Base-by-base conservation (phyloP, 2,888 invertebrate genomes). In the Archaeoteleia sp. region DNA sequence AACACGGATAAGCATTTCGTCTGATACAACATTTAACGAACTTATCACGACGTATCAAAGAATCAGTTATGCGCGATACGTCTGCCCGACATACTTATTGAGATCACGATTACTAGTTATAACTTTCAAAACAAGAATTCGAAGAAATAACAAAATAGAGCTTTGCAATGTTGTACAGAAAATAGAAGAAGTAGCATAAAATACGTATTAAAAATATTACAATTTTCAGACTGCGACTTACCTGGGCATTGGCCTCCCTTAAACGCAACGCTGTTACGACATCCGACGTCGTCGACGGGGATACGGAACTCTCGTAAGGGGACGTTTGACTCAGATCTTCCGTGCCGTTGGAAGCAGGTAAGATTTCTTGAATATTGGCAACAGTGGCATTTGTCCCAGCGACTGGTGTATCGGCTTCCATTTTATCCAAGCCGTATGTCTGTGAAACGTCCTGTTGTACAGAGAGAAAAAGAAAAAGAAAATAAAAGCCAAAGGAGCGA, bases 351-450 rank as follows among this genome's bases (percentile, higher is more conserved):
- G 51, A 63, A 29, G 53, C 54, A 15, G 54, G 58, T 37, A 67
- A 51, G 35, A 49, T 43, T 43, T 66, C 60, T 42, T 45, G 61
- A 39, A 42, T 57, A 61, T 34, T 67, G 62, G 39, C 49, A 51
- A 69, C 55, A 35, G 53, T 51, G 53, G 67, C 4, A 66, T 76
- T 71, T 57, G 63, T 40, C 32, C 34, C 51, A 61, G 53, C 32
- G 17, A 30, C 61, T 53, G 66, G 35, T 27, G 35, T 10, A 6
- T 66, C 43, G 39, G 67, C 42, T 55, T 84, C 83, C 32, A 74
- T 63, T 74, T 82, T 83, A 62, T 85, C 82, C 62, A 84, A 77
- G 51, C 85, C 85, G 70, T 84, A 85, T 35, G 85, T 81, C 74
- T 84, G 84, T 35, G 82, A 83, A 63, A 85, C 82, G 66, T 84